Percentiles rank a stretch among this genome's conserved stretches.
Evolutionary conservation across 1,140 invertebrate species (phyloP).

Genomic region (Campoletis sonorensis): DNA sequence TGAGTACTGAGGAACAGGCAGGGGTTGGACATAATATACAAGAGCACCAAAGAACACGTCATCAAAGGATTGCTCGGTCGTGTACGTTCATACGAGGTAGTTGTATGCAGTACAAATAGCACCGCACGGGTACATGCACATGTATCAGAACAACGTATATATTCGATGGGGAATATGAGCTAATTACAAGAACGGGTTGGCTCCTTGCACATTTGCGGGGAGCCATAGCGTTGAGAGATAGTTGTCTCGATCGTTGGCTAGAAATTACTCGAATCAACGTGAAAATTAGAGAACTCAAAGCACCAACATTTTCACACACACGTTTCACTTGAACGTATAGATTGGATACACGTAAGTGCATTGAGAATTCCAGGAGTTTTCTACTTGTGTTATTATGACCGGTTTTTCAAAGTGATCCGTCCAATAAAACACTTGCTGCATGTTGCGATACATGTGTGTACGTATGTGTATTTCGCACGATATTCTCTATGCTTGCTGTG

Average conservation of each 20-base stretch:
- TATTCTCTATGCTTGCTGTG: not conserved
- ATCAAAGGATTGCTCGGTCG: not conserved
- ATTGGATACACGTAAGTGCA: not conserved
- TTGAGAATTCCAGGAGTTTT: not conserved
- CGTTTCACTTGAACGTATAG: not conserved
- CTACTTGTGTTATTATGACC: not conserved
- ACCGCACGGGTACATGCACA: not conserved
- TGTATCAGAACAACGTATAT: not conserved
- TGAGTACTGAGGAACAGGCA: not conserved
- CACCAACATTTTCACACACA: slow-evolving; percentile 7
- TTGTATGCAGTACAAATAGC: not conserved
- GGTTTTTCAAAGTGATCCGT: not conserved
- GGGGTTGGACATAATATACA: not conserved
- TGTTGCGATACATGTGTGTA: not conserved
- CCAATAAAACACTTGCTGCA: not conserved
- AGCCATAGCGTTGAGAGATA: too few species aligned
- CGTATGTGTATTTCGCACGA: not conserved
- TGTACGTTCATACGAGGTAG: not conserved
- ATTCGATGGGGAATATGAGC: not conserved
- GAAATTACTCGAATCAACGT: not conserved
- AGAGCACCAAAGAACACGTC: not conserved
- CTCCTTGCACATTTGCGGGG: not conserved
- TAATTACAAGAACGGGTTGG: not conserved
- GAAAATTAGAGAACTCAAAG: not conserved
- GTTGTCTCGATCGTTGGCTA: not conserved